phyloP scores from a whole-genome alignment of 2,113 vertebrate genomes.

The Albula glossodonta region DNA sequence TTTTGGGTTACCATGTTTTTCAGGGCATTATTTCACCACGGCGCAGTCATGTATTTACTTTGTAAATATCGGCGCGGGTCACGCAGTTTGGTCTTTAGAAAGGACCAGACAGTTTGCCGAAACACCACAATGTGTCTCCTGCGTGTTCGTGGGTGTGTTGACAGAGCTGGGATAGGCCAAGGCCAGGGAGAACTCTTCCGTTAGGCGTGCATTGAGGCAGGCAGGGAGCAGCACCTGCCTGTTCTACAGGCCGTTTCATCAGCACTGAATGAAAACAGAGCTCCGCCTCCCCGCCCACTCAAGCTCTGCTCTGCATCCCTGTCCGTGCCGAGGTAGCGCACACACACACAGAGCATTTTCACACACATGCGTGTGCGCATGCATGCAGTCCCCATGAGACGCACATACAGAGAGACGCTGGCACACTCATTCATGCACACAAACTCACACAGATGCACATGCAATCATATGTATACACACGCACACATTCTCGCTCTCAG shows the following conservation, averaged over 20 bases:
- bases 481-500: too few species aligned
- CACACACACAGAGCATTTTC: background rate
- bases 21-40: background rate
- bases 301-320: background rate
- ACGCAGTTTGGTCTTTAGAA: background rate
- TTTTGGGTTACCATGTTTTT: background rate
- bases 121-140: background rate
- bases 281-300: background rate
- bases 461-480: background rate
- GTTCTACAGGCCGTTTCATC: conserved; percentile 16
- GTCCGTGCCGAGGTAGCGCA: background rate
- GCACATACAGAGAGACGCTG: background rate
- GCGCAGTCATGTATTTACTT: background rate
- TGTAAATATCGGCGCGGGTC: background rate
- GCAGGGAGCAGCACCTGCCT: conserved; percentile 13
- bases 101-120: background rate
- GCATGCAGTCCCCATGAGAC: background rate
- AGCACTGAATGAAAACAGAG: background rate
- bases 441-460: background rate
- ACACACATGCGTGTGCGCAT: background rate
- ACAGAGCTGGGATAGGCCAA: conserved; percentile 1
- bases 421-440: background rate
- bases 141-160: background rate
- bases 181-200: conserved; percentile 16
- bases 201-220: background rate